phyloP scores from a whole-genome alignment of 2,113 vertebrate species.

The Gnathonemus longibarbis region DNA sequence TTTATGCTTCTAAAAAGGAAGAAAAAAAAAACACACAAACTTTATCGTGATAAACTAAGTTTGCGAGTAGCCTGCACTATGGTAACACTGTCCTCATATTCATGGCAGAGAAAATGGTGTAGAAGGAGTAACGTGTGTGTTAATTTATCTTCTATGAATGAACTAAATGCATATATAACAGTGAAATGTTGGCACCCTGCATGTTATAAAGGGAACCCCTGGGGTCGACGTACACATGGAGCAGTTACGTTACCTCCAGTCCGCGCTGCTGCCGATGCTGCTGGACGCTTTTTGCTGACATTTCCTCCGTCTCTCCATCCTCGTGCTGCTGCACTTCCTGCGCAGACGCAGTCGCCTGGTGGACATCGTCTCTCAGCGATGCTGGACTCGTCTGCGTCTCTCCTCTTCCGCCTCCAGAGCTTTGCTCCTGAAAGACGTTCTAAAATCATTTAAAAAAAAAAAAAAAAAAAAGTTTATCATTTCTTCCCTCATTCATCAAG shows the following conservation, averaged over 20 bases:
- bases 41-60: background rate
- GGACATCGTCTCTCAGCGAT: background rate
- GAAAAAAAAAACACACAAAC: background rate
- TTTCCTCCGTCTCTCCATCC: slow-evolving; percentile 36
- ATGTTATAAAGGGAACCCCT: background rate
- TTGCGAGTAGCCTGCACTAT: background rate
- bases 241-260: slow-evolving; percentile 49
- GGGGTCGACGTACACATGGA: background rate
- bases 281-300: slow-evolving; percentile 67
- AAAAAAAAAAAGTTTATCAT: background rate
- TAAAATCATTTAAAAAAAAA: background rate
- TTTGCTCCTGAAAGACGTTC: background rate
- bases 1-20: background rate
- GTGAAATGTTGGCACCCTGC: background rate
- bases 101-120: background rate
- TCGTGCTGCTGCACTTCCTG: background rate
- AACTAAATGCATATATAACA: background rate
- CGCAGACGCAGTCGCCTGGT: background rate
- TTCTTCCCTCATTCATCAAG: background rate
- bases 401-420: background rate
- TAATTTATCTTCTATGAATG: background rate
- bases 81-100: background rate
- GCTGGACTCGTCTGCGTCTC: background rate
- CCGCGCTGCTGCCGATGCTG: slow-evolving; percentile 50
- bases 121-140: background rate